phyloP scores from a whole-genome alignment of 1,140 invertebrate species.

The Philaenus spumarius region DNA sequence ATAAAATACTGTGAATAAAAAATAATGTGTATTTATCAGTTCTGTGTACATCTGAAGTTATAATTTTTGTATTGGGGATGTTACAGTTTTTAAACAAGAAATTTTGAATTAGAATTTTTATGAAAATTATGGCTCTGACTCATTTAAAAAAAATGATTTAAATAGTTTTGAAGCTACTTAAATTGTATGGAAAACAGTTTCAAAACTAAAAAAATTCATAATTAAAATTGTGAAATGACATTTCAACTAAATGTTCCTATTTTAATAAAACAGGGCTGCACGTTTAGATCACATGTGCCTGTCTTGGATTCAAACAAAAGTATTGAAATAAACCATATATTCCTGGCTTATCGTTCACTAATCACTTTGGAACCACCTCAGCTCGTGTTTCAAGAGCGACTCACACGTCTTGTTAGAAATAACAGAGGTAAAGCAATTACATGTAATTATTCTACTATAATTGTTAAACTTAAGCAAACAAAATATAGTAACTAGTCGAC shows the following conservation, averaged over 20 bases:
- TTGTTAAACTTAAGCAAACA: too few relatives aligned
- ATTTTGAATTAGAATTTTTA: too few relatives aligned
- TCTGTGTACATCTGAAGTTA: too few relatives aligned
- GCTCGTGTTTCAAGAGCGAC: slow-evolving; percentile 56
- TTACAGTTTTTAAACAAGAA: too few relatives aligned
- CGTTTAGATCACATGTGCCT: slow-evolving; percentile 3
- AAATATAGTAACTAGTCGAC: slow-evolving; percentile 23
- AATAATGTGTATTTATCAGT: too few relatives aligned
- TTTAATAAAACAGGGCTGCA: slow-evolving; percentile 1
- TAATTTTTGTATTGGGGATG: too few relatives aligned
- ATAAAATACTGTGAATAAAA: too few relatives aligned
- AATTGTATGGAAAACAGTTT: neutral
- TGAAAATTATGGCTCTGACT: neutral
- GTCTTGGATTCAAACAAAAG: neutral
- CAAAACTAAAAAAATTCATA: too few relatives aligned
- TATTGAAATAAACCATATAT: slow-evolving; percentile 38
- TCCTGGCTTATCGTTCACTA: slow-evolving; percentile 47
- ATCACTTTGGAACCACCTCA: slow-evolving; percentile 54
- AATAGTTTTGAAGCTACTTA: neutral
- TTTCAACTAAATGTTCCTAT: too few relatives aligned
- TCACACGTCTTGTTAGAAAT: slow-evolving; percentile 51
- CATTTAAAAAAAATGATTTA: neutral
- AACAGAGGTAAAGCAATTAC: slow-evolving; percentile 47
- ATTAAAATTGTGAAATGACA: too few relatives aligned
- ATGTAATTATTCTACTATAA: too few relatives aligned